These are phyloP conservation scores for Notechis scutatus DNA, from an alignment of 2,113 vertebrate species.

Conservation along the genomic window DNA sequence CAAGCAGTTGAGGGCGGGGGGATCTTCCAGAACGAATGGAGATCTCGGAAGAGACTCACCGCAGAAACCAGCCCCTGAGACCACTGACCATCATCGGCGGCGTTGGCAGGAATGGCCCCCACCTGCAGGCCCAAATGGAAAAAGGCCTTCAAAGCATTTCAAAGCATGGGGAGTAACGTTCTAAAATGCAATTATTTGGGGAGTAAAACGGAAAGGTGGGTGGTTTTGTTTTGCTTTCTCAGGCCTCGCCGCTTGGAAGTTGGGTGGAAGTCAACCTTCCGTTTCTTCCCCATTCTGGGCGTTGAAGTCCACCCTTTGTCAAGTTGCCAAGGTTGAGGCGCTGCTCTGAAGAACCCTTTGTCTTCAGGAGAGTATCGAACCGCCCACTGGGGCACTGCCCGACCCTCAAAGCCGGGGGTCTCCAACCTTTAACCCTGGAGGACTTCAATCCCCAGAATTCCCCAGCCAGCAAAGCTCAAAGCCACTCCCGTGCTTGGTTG, in stretches of 20 bases:
- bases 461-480: background rate
- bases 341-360: background rate
- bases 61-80: constrained; percentile 98
- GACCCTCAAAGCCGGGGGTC: background rate
- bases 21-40: background rate
- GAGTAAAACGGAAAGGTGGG: background rate
- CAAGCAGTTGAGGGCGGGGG: too few relatives aligned
- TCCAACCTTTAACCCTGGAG: too few relatives aligned
- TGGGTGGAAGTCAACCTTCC: background rate
- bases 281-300: background rate
- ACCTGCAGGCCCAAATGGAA: constrained; percentile 72
- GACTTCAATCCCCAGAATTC: too few relatives aligned
- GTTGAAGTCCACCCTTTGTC: background rate
- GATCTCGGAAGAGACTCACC: constrained; percentile 73
- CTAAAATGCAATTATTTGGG: background rate
- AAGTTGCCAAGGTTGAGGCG: background rate
- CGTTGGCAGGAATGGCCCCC: constrained; percentile 92
- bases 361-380: background rate
- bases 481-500: background rate
- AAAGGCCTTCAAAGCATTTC: background rate
- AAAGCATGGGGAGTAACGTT: background rate
- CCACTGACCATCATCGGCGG: constrained; percentile 97
- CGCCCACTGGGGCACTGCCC: background rate
- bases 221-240: background rate
- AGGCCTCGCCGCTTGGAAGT: background rate